Evolutionary conservation across 2,888 invertebrate genomes (phyloP).

Genomic region (Hirudinaria manillensis): DNA sequence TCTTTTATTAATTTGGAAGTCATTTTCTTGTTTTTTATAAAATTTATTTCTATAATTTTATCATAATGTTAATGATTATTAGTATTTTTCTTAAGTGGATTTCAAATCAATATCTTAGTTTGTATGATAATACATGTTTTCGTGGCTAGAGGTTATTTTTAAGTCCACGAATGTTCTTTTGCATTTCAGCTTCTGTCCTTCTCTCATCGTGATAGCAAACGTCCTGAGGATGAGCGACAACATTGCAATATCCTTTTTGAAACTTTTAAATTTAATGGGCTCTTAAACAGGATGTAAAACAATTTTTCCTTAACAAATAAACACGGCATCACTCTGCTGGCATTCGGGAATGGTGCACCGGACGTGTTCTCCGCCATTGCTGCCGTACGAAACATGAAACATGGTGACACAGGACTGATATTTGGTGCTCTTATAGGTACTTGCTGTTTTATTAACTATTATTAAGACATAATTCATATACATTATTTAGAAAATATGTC

Average conservation of each 20-base stretch:
- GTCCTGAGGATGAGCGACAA: conserved; percentile 55
- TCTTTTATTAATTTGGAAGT: background rate
- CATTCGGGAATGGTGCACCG: conserved; percentile 68
- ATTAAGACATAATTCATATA: background rate
- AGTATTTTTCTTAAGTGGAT: background rate
- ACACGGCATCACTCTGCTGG: conserved; percentile 65
- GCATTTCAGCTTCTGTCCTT: conserved; percentile 53
- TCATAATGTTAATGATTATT: background rate
- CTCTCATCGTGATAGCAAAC: conserved; percentile 54
- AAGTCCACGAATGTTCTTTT: conserved; percentile 32
- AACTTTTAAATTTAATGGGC: conserved; percentile 2
- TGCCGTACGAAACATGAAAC: conserved; percentile 53
- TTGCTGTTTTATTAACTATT: background rate
- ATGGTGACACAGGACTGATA: conserved; percentile 53
- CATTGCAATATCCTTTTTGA: conserved; percentile 53
- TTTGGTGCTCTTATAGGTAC: conserved; percentile 48
- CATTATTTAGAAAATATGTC: background rate
- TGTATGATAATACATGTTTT: too few relatives aligned
- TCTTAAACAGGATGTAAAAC: background rate
- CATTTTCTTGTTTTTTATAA: too few relatives aligned
- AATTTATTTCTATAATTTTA: background rate
- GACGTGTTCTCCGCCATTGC: conserved; percentile 65
- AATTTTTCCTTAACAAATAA: background rate
- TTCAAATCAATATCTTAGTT: too few relatives aligned
- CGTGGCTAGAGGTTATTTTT: too few relatives aligned